These are phyloP conservation scores for Apamea anceps DNA, from an alignment of 2,888 invertebrate genomes.

Conservation along the genomic window DNA sequence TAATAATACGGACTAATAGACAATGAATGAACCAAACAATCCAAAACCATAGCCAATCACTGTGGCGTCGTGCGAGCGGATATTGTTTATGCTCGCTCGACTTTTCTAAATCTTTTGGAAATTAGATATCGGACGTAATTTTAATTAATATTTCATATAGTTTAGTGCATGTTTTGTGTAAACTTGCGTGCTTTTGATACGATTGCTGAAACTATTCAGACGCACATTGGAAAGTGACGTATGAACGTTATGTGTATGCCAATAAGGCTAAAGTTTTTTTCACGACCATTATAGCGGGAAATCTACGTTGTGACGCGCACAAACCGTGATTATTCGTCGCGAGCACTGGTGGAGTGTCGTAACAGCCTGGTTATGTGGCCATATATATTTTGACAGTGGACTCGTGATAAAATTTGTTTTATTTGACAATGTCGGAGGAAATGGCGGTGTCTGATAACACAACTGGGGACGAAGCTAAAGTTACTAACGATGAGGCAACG, in stretches of 20 bases:
- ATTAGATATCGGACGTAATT: constrained; percentile 77
- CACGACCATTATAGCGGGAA: constrained; percentile 87
- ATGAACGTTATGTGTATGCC: constrained; percentile 70
- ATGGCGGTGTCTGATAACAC: constrained; percentile 88
- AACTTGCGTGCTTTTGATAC: constrained; percentile 34
- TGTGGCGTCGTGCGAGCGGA: constrained; percentile 86
- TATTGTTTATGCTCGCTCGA: constrained; percentile 88
- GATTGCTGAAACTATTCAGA: constrained; percentile 29
- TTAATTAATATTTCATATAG: constrained; percentile 67
- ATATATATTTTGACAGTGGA: constrained; percentile 82
- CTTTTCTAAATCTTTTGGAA: constrained; percentile 80
- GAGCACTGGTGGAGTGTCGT: constrained; percentile 80
- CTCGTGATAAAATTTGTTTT: constrained; percentile 79
- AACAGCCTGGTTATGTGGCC: constrained; percentile 85
- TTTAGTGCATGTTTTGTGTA: constrained; percentile 55
- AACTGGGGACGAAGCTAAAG: constrained; percentile 79
- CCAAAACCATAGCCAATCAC: constrained; percentile 71
- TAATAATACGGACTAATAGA: too few relatives aligned
- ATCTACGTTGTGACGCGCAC: constrained; percentile 87
- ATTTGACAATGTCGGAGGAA: constrained; percentile 89
- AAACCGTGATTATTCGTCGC: constrained; percentile 81
- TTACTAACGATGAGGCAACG: constrained; percentile 75
- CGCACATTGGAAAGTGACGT: constrained; percentile 48
- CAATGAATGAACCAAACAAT: constrained; percentile 26
- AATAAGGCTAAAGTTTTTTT: constrained; percentile 75